phyloP scores from a whole-genome alignment of 92 coral and sea anemone species.

The Montipora capitata region DNA sequence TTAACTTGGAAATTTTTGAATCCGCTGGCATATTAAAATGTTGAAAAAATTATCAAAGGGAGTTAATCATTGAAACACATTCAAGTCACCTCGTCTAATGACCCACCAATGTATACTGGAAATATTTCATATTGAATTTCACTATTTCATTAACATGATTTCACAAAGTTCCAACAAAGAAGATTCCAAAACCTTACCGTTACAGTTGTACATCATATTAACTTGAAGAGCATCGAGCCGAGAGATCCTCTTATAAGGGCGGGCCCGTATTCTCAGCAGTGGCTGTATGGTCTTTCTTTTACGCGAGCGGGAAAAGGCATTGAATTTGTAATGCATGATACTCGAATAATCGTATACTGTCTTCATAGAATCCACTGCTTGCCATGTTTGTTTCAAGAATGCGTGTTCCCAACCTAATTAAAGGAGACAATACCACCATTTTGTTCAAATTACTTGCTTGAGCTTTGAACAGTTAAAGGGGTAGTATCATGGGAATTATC shows the following conservation, averaged over 20 bases:
- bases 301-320: constrained; percentile 82
- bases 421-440: not conserved
- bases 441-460: no score
- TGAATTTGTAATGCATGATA: constrained; percentile 93
- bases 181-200: constrained; percentile 42
- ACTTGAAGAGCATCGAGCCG: constrained; percentile 83
- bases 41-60: no score
- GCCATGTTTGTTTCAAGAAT: constrained; percentile 81
- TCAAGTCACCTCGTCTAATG: no score
- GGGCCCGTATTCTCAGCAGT: constrained; percentile 66
- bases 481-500: no score
- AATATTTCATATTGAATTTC: no score
- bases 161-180: no score
- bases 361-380: constrained; percentile 82
- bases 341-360: constrained; percentile 93
- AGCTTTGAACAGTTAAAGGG: no score
- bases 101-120: no score
- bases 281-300: constrained; percentile 80
- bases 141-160: no score
- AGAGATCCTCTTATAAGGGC: constrained; percentile 87
- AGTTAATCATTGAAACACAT: no score
- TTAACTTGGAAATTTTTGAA: no score
- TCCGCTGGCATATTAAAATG: no score
- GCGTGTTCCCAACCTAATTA: constrained; percentile 89
- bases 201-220: constrained; percentile 84